A percentile compares a stretch with the other conserved stretches of the same genome.
These are phyloP conservation scores for Platysternon megacephalum DNA, from an alignment of 2,113 vertebrate genomes.

Conservation along the genomic window DNA sequence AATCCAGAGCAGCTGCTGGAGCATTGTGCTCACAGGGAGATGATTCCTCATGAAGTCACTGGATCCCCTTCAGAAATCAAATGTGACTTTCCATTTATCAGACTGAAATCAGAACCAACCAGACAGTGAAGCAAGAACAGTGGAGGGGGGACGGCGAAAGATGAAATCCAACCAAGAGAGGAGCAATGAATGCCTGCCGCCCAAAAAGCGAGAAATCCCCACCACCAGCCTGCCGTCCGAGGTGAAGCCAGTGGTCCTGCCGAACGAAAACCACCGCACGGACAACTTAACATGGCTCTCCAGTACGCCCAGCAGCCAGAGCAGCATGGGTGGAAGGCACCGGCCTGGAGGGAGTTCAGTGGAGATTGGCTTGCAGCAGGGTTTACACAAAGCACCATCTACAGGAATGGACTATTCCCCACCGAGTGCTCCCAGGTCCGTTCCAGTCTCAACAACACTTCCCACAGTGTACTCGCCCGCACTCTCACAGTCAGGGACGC, in stretches of 20 bases:
- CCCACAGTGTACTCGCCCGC: conserved; percentile 88
- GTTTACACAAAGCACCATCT: conserved; percentile 87
- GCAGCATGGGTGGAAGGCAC: conserved; percentile 75
- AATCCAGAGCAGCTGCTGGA: conserved; percentile 81
- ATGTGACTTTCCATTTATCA: conserved; percentile 90
- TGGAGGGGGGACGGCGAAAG: conserved; percentile 85
- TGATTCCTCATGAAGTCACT: conserved; percentile 99
- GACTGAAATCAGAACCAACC: conserved; percentile 84
- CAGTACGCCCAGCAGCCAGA: conserved; percentile 80
- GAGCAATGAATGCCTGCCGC: conserved; percentile 98
- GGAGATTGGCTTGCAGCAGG: conserved; percentile 84
- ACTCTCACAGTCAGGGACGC: conserved; percentile 87
- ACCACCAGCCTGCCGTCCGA: conserved; percentile 90
- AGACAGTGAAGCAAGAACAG: conserved; percentile 85
- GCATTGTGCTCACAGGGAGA: conserved; percentile 88
- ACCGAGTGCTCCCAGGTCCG: conserved; percentile 81
- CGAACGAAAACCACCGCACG: conserved; percentile 87
- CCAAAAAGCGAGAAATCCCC: conserved; percentile 96
- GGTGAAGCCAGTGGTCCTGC: conserved; percentile 83
- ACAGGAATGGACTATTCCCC: conserved; percentile 84
- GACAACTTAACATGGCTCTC: conserved; percentile 94
- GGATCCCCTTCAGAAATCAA: conserved; percentile 90
- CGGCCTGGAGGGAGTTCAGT: conserved; percentile 58
- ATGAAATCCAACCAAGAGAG: conserved; percentile 99
- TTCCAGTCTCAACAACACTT: conserved; percentile 86